Evolutionary conservation across 2,888 invertebrate species (phyloP).

Genomic region (Litoditis marina): DNA sequence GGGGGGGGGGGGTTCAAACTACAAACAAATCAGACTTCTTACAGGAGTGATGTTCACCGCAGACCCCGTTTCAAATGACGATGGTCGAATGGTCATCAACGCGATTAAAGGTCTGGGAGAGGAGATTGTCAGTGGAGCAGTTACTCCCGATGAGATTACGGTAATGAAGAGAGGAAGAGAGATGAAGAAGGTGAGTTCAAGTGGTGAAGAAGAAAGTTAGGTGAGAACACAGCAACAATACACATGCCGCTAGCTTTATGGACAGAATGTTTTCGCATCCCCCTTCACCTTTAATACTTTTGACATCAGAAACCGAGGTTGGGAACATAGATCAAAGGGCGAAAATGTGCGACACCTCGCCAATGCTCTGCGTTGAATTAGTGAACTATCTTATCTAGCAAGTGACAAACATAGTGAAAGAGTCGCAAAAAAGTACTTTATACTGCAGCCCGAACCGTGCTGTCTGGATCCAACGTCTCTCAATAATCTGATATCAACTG

Average conservation of each 20-base stretch:
- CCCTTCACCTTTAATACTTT: too few relatives aligned
- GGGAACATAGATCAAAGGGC: too few relatives aligned
- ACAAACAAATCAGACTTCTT: background rate
- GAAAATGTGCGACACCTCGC: too few relatives aligned
- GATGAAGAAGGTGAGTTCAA: background rate
- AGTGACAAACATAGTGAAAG: too few relatives aligned
- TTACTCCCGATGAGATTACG: slow-evolving; percentile 71
- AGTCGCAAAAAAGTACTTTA: too few relatives aligned
- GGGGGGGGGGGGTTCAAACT: background rate
- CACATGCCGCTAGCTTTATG: too few relatives aligned
- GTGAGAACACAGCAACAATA: too few relatives aligned
- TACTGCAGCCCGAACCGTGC: slow-evolving; percentile 24
- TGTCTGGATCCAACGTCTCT: slow-evolving; percentile 26
- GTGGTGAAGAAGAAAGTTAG: background rate
- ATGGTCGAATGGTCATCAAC: slow-evolving; percentile 72
- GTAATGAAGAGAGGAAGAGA: slow-evolving; percentile 7
- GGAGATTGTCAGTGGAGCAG: slow-evolving; percentile 77
- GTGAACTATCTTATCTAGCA: too few relatives aligned
- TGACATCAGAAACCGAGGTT: too few relatives aligned
- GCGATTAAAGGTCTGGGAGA: slow-evolving; percentile 82
- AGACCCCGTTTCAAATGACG: slow-evolving; percentile 75
- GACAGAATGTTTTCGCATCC: too few relatives aligned
- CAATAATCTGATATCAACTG: slow-evolving; percentile 67
- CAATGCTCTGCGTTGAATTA: too few relatives aligned
- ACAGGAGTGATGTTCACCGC: slow-evolving; percentile 79